phyloP scores from a whole-genome alignment of 2,888 invertebrate genomes.

The Diarsia rubi region DNA sequence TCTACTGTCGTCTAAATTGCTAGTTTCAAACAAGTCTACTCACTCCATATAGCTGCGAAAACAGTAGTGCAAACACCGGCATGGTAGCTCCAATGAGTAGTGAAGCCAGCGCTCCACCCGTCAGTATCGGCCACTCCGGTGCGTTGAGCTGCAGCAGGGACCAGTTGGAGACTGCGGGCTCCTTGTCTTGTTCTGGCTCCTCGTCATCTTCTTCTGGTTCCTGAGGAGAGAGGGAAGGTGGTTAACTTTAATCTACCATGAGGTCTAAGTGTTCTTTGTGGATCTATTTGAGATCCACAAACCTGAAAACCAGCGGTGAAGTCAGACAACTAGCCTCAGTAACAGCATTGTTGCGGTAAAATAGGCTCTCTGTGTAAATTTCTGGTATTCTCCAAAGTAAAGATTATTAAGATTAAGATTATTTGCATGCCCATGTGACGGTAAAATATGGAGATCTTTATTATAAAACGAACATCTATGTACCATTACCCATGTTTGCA shows the following conservation, averaged over 20 bases:
- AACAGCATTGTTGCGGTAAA: not conserved
- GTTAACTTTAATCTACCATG: not conserved
- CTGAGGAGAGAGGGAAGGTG: constrained; percentile 7
- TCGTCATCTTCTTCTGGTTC: constrained; percentile 63
- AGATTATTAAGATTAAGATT: too few relatives aligned
- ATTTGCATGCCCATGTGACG: too few relatives aligned
- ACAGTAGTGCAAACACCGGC: constrained; percentile 92
- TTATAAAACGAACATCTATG: too few relatives aligned
- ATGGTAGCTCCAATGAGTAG: constrained; percentile 92
- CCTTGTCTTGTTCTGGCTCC: constrained; percentile 53
- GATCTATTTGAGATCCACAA: not conserved
- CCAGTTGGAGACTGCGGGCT: constrained; percentile 72
- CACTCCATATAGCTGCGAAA: constrained; percentile 92
- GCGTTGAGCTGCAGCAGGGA: constrained; percentile 90
- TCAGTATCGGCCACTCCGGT: constrained; percentile 92
- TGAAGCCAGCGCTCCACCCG: constrained; percentile 90
- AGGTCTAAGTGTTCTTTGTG: not conserved
- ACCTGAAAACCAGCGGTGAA: not conserved
- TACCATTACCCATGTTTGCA: too few relatives aligned
- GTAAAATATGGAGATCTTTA: too few relatives aligned
- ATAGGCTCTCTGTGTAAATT: not conserved
- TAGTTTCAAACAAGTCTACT: constrained; percentile 69
- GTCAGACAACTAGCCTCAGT: not conserved
- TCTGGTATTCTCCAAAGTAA: not conserved
- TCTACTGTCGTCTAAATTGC: too few relatives aligned